Evolutionary conservation across 2,888 invertebrate genomes (phyloP).

Genomic region (Linyphia triangularis): DNA sequence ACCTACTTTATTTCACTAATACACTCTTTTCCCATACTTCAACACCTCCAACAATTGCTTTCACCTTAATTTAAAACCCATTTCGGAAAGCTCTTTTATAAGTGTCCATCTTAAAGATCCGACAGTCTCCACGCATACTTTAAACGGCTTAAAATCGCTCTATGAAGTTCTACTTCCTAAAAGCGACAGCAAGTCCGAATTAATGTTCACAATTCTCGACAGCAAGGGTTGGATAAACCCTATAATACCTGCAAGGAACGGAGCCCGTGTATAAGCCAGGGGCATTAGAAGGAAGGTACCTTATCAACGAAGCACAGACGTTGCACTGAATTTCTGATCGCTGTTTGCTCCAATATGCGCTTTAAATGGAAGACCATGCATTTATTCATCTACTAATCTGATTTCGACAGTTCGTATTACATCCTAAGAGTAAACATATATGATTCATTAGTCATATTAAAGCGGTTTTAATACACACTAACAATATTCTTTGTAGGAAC

Average conservation of each 20-base stretch:
- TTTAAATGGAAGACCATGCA: not conserved
- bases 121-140: not conserved
- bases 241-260: constrained; percentile 40
- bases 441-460: not conserved
- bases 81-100: not conserved
- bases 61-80: no score
- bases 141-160: constrained; percentile 1
- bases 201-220: constrained; percentile 56
- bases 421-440: not conserved
- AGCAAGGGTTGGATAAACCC: constrained; percentile 39
- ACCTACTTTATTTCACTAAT: no score
- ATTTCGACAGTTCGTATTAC: not conserved
- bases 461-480: not conserved
- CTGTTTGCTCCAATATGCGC: not conserved
- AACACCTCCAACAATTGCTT: no score
- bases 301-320: constrained; percentile 46
- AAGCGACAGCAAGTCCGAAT: constrained; percentile 29
- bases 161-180: constrained; percentile 1
- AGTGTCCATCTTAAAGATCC: constrained; percentile 2
- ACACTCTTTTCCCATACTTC: no score
- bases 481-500: no score
- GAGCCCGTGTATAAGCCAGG: constrained; percentile 46
- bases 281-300: constrained; percentile 38
- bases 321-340: not conserved
- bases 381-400: not conserved